Base-by-base conservation (phyloP, 1,140 invertebrate species). In the Temnothorax longispinosus region DNA sequence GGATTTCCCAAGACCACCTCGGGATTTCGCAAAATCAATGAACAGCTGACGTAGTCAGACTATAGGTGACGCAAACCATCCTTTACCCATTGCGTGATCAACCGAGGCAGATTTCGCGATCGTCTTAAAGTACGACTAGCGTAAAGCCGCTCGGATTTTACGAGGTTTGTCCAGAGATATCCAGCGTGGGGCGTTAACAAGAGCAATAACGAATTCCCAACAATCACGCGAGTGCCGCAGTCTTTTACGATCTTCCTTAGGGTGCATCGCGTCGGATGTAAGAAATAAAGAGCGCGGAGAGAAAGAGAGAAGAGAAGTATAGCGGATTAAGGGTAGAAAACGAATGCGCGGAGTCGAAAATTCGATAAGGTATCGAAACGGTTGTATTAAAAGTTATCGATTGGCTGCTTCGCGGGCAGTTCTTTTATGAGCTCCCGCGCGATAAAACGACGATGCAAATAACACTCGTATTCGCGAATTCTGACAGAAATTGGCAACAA, bases 201-300 rank as follows among this genome's bases (percentile, higher is more conserved):
- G 93, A 90, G 91, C 86, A 93, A 89, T 93, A 93, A 93, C 92
- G 89, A 93, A 93, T 93, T 93, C 92, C 92, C 87, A 91, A 92
- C 92, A 91, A 93, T 93, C 93, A 93, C 93, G 93, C 93, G 81
- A 93, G 87, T 91, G 76, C 88, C 84, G 71, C 64, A 50, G 52
- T 32, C 65, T 90, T 91, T 91, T 91, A 91, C 89, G 89, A 91
- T 74, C 86, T 65, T 56, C 71, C 82, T 72, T 50, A 78, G 71
- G 71, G 44, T 44, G 72, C 56, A 90, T 90, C 72, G 82, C 67
- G 64, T n/a, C 13, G 15, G 27, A 62, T 88, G 76, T 58, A 81
- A 60, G 78, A 78, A 90, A 88, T 64, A 71, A 64, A 71, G 27
- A 77, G 7, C 54, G 50, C 21, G 4, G 4, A 44, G 27, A 38